Conservation (phyloP, 2,797 vertebrate genomes). For the Sternarchorhynchus goeldii region DNA sequence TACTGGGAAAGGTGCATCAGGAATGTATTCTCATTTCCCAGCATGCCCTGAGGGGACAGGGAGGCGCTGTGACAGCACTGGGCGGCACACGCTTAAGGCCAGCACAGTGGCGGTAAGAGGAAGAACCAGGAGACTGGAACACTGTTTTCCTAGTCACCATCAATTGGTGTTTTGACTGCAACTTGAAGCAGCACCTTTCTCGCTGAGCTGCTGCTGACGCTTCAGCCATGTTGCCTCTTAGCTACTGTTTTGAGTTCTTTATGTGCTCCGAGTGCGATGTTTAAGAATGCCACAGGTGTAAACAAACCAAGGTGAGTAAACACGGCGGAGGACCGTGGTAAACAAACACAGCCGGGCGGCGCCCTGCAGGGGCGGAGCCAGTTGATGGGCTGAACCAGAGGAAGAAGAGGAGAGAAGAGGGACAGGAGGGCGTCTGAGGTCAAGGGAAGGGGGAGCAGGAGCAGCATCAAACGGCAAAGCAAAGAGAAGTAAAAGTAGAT, state of each 20-base stretch:
- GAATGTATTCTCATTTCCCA: background rate
- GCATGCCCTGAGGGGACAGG: background rate
- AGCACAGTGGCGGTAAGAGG: constrained; percentile 7
- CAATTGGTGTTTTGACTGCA: background rate
- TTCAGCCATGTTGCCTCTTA: background rate
- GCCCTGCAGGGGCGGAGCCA: constrained; percentile 21
- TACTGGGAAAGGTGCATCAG: background rate
- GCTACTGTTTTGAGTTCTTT: background rate
- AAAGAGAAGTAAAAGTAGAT: constrained; percentile 1
- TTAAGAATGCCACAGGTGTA: constrained; percentile 71
- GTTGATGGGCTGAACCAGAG: constrained; percentile 30
- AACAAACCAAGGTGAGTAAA: constrained; percentile 76
- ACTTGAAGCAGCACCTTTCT: background rate
- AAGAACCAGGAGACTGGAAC: constrained; percentile 6
- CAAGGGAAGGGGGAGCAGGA: constrained; percentile 6
- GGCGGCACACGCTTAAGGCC: constrained; percentile 10
- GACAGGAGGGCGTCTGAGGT: constrained; percentile 6
- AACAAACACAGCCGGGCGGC: constrained; percentile 75
- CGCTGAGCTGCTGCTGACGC: background rate
- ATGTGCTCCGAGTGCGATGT: constrained; percentile 63
- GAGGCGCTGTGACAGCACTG: background rate
- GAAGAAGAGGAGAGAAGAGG: background rate
- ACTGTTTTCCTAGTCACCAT: constrained; percentile 14
- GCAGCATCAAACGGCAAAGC: background rate
- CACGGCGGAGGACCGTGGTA: constrained; percentile 75